A percentile compares a stretch with the other conserved stretches of the same genome.
These are phyloP conservation scores for Burhinus bistriatus DNA, from an alignment of 2,113 vertebrate species.

Conservation along the genomic window DNA sequence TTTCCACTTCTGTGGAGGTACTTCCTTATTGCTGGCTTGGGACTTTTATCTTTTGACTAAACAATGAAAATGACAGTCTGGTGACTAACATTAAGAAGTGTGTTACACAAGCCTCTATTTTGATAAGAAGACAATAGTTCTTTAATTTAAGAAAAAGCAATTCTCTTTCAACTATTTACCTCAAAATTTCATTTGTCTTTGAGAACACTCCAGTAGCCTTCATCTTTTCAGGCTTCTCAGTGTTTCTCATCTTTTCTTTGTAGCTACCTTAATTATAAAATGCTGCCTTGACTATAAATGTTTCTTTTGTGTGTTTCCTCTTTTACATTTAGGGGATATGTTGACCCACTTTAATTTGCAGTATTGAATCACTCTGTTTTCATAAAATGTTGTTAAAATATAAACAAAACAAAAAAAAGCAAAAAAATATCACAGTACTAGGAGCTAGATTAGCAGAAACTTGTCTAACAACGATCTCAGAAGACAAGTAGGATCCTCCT, in stretches of 20 bases:
- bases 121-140: neutral
- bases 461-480: neutral
- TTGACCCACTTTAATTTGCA: neutral
- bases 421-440: neutral
- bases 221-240: neutral
- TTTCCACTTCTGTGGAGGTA: neutral
- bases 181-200: neutral
- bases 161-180: neutral
- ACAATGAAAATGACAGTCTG: neutral
- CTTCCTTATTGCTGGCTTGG: neutral
- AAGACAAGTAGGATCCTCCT: neutral
- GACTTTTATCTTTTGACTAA: neutral
- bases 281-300: neutral
- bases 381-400: neutral
- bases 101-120: neutral
- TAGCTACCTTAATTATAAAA: neutral
- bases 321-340: neutral
- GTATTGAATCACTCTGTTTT: neutral
- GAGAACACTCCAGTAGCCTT: neutral
- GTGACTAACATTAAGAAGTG: neutral
- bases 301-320: neutral
- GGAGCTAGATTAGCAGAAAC: neutral
- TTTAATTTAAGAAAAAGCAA: neutral
- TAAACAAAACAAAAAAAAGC: neutral
- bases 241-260: neutral